phyloP scores from a whole-genome alignment of 2,888 invertebrate species.

The Himalopsyche tibetana region DNA sequence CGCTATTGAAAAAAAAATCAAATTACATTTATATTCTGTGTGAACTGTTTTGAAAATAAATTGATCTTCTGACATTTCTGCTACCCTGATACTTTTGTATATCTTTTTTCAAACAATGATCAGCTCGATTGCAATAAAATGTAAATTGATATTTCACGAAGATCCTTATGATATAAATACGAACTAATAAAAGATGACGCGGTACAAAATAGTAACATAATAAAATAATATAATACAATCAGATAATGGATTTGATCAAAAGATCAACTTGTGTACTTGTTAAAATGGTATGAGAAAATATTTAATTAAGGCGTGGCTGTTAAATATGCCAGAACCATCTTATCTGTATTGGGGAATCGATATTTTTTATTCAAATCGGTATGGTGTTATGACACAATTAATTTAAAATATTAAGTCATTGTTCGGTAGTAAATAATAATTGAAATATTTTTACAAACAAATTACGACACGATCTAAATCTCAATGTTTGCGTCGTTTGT shows the following conservation, averaged over 20 bases:
- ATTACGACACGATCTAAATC: too few species aligned
- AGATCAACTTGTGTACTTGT: slow-evolving; percentile 30
- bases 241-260: slow-evolving; percentile 26
- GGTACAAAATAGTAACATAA: slow-evolving; percentile 11
- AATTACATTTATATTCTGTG: too few species aligned
- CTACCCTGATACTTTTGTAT: slow-evolving; percentile 12
- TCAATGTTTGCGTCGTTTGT: too few species aligned
- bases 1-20: too few species aligned
- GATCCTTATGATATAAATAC: slow-evolving; percentile 8
- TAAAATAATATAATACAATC: slow-evolving; percentile 8
- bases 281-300: slow-evolving; percentile 30
- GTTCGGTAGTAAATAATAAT: neutral
- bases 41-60: too few species aligned
- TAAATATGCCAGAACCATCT: neutral
- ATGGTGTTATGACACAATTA: neutral
- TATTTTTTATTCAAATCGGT: neutral
- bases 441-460: too few species aligned
- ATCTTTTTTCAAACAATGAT: slow-evolving; percentile 19
- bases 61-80: slow-evolving; percentile 24
- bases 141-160: slow-evolving; percentile 6
- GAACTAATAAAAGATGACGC: slow-evolving; percentile 11
- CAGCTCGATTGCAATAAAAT: neutral
- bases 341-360: slow-evolving; percentile 5
- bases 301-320: slow-evolving; percentile 29
- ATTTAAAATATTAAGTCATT: slow-evolving; percentile 11